Base-by-base conservation (phyloP, 2,888 invertebrate species). In the Steinernema carpocapsae region DNA sequence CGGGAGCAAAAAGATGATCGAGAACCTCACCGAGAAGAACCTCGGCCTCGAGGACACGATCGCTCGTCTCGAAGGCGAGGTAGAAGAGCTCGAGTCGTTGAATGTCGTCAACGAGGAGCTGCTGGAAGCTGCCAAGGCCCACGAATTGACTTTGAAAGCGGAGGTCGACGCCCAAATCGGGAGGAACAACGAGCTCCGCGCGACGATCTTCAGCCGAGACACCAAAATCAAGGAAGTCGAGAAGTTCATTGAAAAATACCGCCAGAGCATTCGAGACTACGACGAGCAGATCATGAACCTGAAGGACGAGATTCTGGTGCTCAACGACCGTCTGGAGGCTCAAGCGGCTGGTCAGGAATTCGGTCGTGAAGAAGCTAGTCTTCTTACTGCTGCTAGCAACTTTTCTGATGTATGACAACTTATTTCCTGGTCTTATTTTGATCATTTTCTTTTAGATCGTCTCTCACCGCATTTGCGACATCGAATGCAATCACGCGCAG, bases 1-100 rank as follows among this genome's bases (percentile, higher is more conserved):
- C 70, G 99, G 99, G 0, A 95, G 97, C 6, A 97, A 97, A 89
- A 95, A 97, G 90, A 97, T 99, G 97, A 95, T 99, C 1, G 96
- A 96, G 86, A 92, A 93, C 83, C 90, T 99, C 74, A 94, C 96
- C 0, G 94, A 95, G 85, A 93, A 93, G 88, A 99, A 97, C 89
- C 92, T 99, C 90, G 92, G 92, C 22, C 89, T 97, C 77, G 99
- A 99, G 89, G 97, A 99, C 86, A 92, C 37, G 10, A 24, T 72
- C n/a, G 29, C 12, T 70, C 45, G 32, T 46, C 42, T 70, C 19
- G 93, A 94, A 86, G 96, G 97, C 88, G 94, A 94, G 83, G 94
- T 97, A 0, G 91, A 92, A 0, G 97, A 97, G 88, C 89, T 90
- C 88, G 91, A 91, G 86, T 88, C 89, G 17, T 86, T 91, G 79